These are phyloP conservation scores for Enteromius radiatus DNA, from an alignment of 2,797 vertebrate genomes.

Conservation along the genomic window DNA sequence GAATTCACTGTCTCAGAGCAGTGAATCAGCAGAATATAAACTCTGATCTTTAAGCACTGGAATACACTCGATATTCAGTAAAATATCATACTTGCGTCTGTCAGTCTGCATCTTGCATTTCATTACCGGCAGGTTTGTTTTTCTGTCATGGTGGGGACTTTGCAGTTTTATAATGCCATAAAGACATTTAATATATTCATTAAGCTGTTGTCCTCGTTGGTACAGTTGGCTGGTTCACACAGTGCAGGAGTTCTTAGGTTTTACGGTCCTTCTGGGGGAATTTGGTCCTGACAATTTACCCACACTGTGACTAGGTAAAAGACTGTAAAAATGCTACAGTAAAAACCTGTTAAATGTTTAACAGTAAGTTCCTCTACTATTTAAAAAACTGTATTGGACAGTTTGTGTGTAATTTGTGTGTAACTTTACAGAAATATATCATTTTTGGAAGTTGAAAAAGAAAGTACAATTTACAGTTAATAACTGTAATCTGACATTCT, in stretches of 20 bases:
- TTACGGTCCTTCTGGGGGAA: neutral
- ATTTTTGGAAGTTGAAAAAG: too few relatives aligned
- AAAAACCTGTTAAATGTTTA: too few relatives aligned
- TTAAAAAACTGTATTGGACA: too few relatives aligned
- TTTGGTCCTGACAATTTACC: neutral
- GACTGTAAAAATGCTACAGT: neutral
- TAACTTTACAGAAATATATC: too few relatives aligned
- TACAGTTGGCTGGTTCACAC: neutral
- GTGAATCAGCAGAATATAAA: conserved; percentile 49
- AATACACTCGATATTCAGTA: conserved; percentile 50
- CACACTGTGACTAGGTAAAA: neutral
- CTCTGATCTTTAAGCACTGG: conserved; percentile 42
- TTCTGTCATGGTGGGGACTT: neutral
- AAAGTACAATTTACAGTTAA: too few relatives aligned
- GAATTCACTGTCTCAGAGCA: neutral
- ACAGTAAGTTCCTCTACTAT: too few relatives aligned
- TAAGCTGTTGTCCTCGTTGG: neutral
- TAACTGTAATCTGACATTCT: too few relatives aligned
- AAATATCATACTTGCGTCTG: neutral
- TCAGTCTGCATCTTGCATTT: conserved; percentile 23
- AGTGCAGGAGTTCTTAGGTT: neutral
- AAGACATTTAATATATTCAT: neutral
- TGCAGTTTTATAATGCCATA: neutral
- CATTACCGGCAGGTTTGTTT: neutral
- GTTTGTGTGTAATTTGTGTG: too few relatives aligned